Conservation (phyloP, 2,797 vertebrate genomes). For the Antennarius maculatus region DNA sequence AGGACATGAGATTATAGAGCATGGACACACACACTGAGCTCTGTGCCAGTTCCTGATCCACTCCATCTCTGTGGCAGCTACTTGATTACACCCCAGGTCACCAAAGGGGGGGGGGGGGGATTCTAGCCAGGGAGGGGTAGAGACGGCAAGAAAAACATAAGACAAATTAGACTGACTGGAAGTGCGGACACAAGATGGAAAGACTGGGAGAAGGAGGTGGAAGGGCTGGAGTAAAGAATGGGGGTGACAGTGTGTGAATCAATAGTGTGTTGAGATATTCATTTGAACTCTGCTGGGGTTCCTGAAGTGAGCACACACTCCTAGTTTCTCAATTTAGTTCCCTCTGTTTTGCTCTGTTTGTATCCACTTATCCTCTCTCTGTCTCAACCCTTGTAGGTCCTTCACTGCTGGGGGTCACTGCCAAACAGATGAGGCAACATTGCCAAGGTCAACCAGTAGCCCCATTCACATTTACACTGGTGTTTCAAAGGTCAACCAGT, state of each 20-base stretch:
- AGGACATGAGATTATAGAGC: constrained; percentile 29
- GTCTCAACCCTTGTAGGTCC: constrained; percentile 5
- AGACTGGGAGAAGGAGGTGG: constrained; percentile 28
- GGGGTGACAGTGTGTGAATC: constrained; percentile 50
- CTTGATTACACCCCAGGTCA: constrained; percentile 63
- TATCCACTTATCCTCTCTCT: constrained; percentile 18
- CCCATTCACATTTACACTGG: constrained; percentile 44
- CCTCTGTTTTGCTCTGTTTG: constrained; percentile 23
- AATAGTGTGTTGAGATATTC: constrained; percentile 60
- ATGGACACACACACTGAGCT: constrained; percentile 5
- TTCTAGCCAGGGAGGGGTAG: constrained; percentile 18
- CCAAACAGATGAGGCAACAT: constrained; percentile 30
- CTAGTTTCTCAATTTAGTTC: constrained; percentile 14
- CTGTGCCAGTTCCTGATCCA: constrained; percentile 50
- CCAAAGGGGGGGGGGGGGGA: constrained; percentile 41
- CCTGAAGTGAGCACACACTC: constrained; percentile 32
- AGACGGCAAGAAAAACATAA: constrained; percentile 17
- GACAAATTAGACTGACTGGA: constrained; percentile 53
- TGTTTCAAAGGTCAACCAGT: no score
- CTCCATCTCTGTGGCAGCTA: constrained; percentile 65
- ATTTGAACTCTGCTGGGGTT: constrained; percentile 55
- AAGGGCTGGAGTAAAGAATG: constrained; percentile 44
- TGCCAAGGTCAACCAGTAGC: constrained; percentile 12
- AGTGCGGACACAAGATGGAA: constrained; percentile 45
- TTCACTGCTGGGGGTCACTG: constrained; percentile 48